These are phyloP conservation scores for Hemibagrus guttatus DNA, from an alignment of 2,797 vertebrate genomes.

Conservation along the genomic window DNA sequence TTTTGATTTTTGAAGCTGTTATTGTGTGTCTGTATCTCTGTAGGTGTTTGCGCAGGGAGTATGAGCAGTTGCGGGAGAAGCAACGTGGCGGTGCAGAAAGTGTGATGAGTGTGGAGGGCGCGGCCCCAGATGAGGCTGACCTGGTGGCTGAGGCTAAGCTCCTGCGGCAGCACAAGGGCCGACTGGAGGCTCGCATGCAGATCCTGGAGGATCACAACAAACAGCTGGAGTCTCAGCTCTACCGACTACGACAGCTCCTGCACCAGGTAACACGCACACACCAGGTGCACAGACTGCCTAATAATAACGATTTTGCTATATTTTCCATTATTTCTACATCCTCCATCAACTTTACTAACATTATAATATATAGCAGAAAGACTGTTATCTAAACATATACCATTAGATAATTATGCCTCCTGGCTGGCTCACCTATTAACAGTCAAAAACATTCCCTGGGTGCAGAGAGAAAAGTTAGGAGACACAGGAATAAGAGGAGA, in stretches of 20 bases:
- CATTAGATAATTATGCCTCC: background rate
- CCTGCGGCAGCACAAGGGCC: conserved; percentile 94
- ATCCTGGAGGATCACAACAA: conserved; percentile 98
- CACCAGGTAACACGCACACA: conserved; percentile 82
- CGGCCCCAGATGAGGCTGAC: conserved; percentile 84
- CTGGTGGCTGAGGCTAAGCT: conserved; percentile 96
- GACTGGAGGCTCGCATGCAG: conserved; percentile 94
- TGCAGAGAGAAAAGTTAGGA: background rate
- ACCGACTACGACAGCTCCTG: conserved; percentile 89
- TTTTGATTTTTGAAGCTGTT: background rate
- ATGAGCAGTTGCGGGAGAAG: conserved; percentile 89
- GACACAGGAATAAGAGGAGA: background rate
- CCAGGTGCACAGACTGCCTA: background rate
- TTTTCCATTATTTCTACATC: background rate
- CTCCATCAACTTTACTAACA: no score
- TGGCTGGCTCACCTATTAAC: background rate
- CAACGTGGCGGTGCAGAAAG: conserved; percentile 64
- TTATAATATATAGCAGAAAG: background rate
- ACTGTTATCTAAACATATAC: background rate
- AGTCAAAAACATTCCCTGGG: background rate
- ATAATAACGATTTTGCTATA: background rate
- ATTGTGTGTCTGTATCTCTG: background rate
- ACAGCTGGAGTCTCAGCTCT: conserved; percentile 95
- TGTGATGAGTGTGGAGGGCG: conserved; percentile 46
- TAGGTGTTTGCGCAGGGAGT: conserved; percentile 89